These are phyloP conservation scores for Macrosteles quadrilineatus DNA, from an alignment of 1,140 invertebrate genomes.

Conservation along the genomic window DNA sequence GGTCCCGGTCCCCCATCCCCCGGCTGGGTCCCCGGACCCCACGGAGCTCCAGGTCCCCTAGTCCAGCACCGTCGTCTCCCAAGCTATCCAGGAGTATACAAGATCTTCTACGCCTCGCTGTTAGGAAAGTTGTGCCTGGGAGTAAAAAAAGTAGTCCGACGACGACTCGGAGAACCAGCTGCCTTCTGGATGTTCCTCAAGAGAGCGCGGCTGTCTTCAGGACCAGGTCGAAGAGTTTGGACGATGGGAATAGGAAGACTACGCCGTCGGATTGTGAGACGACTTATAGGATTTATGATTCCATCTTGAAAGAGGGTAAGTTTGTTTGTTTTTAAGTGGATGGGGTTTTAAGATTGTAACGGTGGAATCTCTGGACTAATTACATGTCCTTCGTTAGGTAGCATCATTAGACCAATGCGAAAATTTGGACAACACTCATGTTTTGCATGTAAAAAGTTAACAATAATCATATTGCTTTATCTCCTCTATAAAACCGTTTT, in stretches of 20 bases:
- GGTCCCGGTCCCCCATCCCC: constrained; percentile 30
- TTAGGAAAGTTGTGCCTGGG: constrained; percentile 3
- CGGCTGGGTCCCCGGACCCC: constrained; percentile 25
- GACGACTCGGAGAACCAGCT: constrained; percentile 30
- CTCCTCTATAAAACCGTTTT: too few species aligned
- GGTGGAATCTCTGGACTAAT: too few species aligned
- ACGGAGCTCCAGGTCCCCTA: constrained; percentile 28
- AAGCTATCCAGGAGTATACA: constrained; percentile 34
- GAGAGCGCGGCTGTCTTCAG: constrained; percentile 60
- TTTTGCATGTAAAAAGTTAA: too few species aligned
- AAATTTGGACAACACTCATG: too few species aligned
- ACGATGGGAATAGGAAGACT: constrained; percentile 57
- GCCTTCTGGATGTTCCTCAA: constrained; percentile 41
- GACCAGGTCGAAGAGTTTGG: constrained; percentile 72
- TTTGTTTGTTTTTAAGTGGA: too few species aligned
- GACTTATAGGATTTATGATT: constrained; percentile 79
- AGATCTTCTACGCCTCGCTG: constrained; percentile 32
- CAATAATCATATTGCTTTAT: too few species aligned
- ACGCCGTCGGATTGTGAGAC: constrained; percentile 67
- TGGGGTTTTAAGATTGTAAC: too few species aligned
- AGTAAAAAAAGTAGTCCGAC: constrained; percentile 16
- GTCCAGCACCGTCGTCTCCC: not conserved
- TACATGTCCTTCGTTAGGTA: too few species aligned
- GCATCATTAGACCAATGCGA: too few species aligned
- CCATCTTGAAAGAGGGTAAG: constrained; percentile 74